Evolutionary conservation across 2,888 invertebrate genomes (phyloP).

Genomic region (Rutpela maculata): DNA sequence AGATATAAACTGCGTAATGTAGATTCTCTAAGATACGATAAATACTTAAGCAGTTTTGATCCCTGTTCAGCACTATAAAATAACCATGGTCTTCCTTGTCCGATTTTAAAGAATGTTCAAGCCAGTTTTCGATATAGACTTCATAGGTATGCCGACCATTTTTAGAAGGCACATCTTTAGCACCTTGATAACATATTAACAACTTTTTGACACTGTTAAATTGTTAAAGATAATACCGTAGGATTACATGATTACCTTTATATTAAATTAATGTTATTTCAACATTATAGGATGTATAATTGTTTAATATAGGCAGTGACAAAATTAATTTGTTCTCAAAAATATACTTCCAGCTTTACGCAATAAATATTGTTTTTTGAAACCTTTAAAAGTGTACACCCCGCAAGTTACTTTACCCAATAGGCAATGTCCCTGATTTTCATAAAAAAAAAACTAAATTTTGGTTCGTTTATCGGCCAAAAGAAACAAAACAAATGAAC

Average conservation of each 20-base stretch:
- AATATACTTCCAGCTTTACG: background rate
- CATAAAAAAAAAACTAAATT: too few relatives aligned
- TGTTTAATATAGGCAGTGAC: background rate
- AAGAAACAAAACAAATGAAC: too few relatives aligned
- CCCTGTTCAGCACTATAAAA: conserved; percentile 5
- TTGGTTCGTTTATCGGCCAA: too few relatives aligned
- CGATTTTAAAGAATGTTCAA: conserved; percentile 8
- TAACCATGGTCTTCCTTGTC: background rate
- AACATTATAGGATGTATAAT: background rate
- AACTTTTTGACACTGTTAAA: conserved; percentile 21
- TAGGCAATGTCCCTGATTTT: too few relatives aligned
- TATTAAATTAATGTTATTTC: conserved; percentile 12
- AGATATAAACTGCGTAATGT: background rate
- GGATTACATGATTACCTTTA: conserved; percentile 17
- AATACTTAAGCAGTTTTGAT: background rate
- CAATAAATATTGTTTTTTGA: too few relatives aligned
- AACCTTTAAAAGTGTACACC: too few relatives aligned
- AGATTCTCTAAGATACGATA: background rate
- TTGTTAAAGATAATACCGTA: conserved; percentile 15
- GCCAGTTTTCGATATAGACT: conserved; percentile 14
- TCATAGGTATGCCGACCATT: conserved; percentile 20
- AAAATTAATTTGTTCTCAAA: background rate
- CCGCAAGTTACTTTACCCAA: too few relatives aligned
- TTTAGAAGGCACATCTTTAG: conserved; percentile 22
- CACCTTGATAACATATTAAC: conserved; percentile 20